A percentile compares a stretch with the other conserved stretches of the same genome.
These are phyloP conservation scores for Drosophila paramelanica DNA, from an alignment of 2,888 invertebrate species.

Conservation along the genomic window DNA sequence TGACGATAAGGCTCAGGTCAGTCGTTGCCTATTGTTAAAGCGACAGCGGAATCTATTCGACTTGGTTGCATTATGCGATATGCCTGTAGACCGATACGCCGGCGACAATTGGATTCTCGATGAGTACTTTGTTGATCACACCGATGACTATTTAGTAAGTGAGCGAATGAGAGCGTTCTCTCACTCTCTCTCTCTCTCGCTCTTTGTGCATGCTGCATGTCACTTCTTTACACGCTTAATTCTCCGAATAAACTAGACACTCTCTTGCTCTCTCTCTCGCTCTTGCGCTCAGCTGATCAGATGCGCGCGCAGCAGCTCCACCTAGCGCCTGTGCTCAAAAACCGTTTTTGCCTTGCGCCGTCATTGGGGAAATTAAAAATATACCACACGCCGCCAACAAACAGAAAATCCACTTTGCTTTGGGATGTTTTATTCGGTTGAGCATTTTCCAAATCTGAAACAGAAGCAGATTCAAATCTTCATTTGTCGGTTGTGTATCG, in stretches of 20 bases:
- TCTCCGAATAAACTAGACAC: neutral
- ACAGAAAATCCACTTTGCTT: constrained; percentile 38
- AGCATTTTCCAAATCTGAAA: constrained; percentile 63
- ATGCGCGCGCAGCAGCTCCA: constrained; percentile 66
- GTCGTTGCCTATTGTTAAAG: constrained; percentile 59
- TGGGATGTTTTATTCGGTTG: constrained; percentile 42
- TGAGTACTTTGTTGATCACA: constrained; percentile 82
- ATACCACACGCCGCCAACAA: constrained; percentile 43
- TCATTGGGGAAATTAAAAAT: constrained; percentile 73
- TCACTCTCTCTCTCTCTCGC: constrained; percentile 6
- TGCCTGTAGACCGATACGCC: constrained; percentile 74
- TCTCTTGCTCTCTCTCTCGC: neutral
- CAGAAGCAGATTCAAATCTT: constrained; percentile 83
- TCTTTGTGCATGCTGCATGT: constrained; percentile 13
- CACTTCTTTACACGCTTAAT: neutral
- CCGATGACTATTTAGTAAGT: constrained; percentile 82
- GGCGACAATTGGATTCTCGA: constrained; percentile 83
- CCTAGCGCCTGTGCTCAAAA: constrained; percentile 50
- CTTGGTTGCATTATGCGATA: constrained; percentile 79
- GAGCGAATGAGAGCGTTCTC: constrained; percentile 8
- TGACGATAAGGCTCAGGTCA: constrained; percentile 34
- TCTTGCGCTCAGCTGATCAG: constrained; percentile 27
- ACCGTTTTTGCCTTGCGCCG: constrained; percentile 38
- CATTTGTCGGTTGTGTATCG: constrained; percentile 84
- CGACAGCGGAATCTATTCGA: constrained; percentile 80